Evolutionary conservation across 2,888 invertebrate species (phyloP).

Genomic region (Leptopterna dolabrata): DNA sequence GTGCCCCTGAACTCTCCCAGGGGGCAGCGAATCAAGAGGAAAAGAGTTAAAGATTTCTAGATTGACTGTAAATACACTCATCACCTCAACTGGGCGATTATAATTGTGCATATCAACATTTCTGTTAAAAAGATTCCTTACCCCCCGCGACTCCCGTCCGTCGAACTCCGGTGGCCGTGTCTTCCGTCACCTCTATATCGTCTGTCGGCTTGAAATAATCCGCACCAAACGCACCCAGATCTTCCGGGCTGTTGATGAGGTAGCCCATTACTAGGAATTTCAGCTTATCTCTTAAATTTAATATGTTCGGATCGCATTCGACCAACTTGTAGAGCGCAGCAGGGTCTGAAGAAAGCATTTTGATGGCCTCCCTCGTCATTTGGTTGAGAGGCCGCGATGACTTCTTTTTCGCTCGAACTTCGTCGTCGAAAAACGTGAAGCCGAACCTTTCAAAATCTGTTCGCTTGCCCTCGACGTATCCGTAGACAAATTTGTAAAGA

Average conservation of each 20-base stretch:
- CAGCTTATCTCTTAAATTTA: slow-evolving; percentile 43
- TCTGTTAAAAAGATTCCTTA: too few relatives aligned
- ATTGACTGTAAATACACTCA: too few relatives aligned
- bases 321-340: slow-evolving; percentile 37
- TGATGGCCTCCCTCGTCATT: background rate
- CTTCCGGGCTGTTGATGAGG: slow-evolving; percentile 29
- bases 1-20: too few relatives aligned
- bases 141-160: background rate
- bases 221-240: slow-evolving; percentile 13
- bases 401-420: background rate
- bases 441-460: slow-evolving; percentile 11
- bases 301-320: slow-evolving; percentile 42
- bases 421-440: background rate
- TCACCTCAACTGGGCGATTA: too few relatives aligned
- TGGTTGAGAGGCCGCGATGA: background rate
- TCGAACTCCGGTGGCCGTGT: background rate
- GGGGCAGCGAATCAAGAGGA: too few relatives aligned
- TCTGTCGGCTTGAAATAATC: background rate
- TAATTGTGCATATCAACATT: too few relatives aligned
- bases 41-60: too few relatives aligned
- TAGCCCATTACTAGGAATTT: slow-evolving; percentile 30
- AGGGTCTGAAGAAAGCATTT: background rate
- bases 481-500: background rate
- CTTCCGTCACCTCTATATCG: background rate
- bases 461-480: background rate